These are phyloP conservation scores for Sinocyclocheilus rhinocerous DNA, from an alignment of 2,113 vertebrate species.

Conservation along the genomic window DNA sequence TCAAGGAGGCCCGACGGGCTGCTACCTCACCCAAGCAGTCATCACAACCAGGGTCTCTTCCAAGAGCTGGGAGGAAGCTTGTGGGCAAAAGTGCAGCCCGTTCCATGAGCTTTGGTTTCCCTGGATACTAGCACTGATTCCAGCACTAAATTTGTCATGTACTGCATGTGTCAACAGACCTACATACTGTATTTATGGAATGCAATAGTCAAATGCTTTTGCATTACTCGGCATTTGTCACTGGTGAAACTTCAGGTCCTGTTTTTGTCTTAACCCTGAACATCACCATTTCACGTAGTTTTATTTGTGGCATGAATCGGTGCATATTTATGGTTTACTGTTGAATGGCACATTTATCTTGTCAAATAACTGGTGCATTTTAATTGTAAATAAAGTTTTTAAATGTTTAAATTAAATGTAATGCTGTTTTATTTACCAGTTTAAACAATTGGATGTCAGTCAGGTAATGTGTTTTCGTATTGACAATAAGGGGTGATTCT, in stretches of 20 bases:
- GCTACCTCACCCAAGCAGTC: conserved; percentile 72
- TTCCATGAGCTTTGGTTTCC: conserved; percentile 81
- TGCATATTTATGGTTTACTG: not conserved
- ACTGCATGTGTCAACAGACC: not conserved
- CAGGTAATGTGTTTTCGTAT: not conserved
- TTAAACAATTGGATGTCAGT: not conserved
- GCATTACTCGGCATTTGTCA: not conserved
- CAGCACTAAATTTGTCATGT: conserved; percentile 14
- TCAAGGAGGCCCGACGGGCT: conserved; percentile 83
- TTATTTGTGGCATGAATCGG: not conserved
- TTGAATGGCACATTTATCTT: not conserved
- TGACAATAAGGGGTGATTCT: not conserved
- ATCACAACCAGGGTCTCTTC: conserved; percentile 57
- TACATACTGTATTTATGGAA: not conserved
- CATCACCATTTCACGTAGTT: not conserved
- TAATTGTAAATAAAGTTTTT: conserved; percentile 77
- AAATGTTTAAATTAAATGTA: conserved; percentile 36
- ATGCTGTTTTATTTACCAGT: not conserved
- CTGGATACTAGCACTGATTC: conserved; percentile 42
- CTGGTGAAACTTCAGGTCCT: not conserved
- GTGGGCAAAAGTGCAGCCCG: conserved; percentile 79
- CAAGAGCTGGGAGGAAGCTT: conserved; percentile 68
- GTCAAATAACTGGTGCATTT: conserved; percentile 30
- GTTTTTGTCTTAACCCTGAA: not conserved
- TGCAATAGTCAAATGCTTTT: not conserved